Percentiles rank a stretch among this genome's conserved stretches.
These are phyloP conservation scores for Philotrypesis tridentata DNA, from an alignment of 1,140 invertebrate genomes.

Conservation along the genomic window DNA sequence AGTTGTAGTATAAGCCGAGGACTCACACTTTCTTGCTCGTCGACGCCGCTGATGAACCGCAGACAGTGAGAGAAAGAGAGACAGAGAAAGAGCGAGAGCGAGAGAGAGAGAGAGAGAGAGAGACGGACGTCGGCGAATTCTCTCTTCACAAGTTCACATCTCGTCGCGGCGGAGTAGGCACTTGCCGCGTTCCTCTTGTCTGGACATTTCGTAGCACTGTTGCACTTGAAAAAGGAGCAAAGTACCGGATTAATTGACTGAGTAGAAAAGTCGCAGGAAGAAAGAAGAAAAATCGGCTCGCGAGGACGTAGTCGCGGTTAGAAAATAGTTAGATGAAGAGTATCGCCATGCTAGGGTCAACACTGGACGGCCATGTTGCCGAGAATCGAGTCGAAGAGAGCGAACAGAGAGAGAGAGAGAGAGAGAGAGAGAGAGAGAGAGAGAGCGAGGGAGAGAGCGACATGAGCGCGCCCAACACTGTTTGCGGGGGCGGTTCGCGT, in stretches of 20 bases:
- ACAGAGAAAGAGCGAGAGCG: background rate
- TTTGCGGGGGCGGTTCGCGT: constrained; percentile 41
- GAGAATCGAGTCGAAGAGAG: constrained; percentile 17
- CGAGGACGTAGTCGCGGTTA: background rate
- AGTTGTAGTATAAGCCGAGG: background rate
- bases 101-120: no score
- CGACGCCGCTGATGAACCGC: constrained; percentile 20
- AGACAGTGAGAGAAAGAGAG: background rate
- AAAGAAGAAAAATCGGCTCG: background rate
- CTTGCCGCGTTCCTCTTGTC: background rate
- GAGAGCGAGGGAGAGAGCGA: constrained; percentile 18
- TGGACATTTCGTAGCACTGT: background rate
- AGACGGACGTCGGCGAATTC: background rate
- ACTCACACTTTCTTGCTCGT: constrained; percentile 43
- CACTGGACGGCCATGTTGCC: constrained; percentile 67
- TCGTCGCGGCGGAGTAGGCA: background rate
- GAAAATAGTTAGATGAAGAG: constrained; percentile 64
- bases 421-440: constrained; percentile 22
- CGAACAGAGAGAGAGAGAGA: constrained; percentile 27
- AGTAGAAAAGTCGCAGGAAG: constrained; percentile 13
- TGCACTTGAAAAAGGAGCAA: background rate
- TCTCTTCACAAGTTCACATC: background rate
- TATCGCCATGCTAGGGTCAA: constrained; percentile 67
- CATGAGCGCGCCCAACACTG: constrained; percentile 41
- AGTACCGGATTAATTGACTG: background rate